A percentile compares a stretch with the other conserved stretches of the same genome.
Evolutionary conservation across 2,113 vertebrate genomes (phyloP).

Genomic region (Proteles cristata): DNA sequence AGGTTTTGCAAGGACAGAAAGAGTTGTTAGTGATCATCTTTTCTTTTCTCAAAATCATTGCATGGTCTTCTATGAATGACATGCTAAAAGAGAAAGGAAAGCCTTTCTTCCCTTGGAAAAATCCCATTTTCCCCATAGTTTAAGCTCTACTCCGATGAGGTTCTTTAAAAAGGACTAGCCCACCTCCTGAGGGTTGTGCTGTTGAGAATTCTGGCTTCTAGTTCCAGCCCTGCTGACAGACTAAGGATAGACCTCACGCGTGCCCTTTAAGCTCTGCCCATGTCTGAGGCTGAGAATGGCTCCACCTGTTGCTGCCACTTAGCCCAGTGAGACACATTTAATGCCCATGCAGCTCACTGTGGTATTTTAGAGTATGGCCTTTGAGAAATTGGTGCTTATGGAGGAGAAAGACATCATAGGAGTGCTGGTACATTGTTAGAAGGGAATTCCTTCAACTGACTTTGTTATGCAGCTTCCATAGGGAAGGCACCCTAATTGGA

Average conservation of each 20-base stretch:
- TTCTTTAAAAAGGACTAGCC: not conserved
- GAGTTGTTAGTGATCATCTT: not conserved
- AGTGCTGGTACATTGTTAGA: not conserved
- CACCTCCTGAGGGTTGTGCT: not conserved
- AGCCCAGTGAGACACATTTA: not conserved
- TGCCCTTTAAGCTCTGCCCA: not conserved
- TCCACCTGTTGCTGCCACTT: not conserved
- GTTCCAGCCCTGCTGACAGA: slow-evolving; percentile 17
- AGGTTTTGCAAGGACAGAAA: slow-evolving; percentile 17
- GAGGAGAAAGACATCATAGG: not conserved
- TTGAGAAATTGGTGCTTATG: not conserved
- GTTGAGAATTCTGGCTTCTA: slow-evolving; percentile 27
- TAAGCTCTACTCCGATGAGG: not conserved
- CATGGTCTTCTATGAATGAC: not conserved
- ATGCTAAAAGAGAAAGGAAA: not conserved
- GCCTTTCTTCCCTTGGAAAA: not conserved
- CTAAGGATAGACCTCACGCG: not conserved
- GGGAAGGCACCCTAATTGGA: not conserved
- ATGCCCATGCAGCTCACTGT: not conserved
- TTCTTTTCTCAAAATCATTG: not conserved
- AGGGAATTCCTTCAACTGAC: not conserved
- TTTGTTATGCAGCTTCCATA: not conserved
- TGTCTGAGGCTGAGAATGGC: not conserved
- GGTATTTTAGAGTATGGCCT: not conserved
- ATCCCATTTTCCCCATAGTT: not conserved